phyloP scores from a whole-genome alignment of 1,140 invertebrate genomes.

The Drosophila dunni region DNA sequence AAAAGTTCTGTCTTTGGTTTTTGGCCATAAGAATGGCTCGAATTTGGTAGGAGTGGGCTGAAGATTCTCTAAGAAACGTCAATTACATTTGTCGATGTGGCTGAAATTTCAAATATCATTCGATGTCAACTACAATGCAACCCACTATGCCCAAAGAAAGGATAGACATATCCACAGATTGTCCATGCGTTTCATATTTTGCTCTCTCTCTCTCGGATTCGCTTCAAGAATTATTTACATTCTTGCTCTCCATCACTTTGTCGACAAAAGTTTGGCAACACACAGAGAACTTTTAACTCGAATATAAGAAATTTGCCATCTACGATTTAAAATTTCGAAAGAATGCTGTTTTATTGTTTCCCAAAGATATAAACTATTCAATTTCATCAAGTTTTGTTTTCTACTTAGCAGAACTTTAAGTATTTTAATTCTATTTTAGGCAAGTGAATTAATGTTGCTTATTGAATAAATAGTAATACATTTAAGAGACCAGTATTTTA shows the following conservation, averaged over 20 bases:
- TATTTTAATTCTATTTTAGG: too few species aligned
- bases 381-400: too few species aligned
- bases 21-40: slow-evolving; percentile 3
- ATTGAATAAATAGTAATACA: too few species aligned
- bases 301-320: too few species aligned
- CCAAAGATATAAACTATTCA: too few species aligned
- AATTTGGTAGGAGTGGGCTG: neutral
- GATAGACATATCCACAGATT: slow-evolving; percentile 13
- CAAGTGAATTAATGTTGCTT: too few species aligned
- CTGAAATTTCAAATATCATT: slow-evolving; percentile 49
- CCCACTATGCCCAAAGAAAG: neutral
- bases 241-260: slow-evolving; percentile 4
- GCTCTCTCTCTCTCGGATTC: neutral
- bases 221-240: slow-evolving; percentile 13
- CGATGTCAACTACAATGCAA: slow-evolving; percentile 11
- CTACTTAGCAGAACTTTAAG: too few species aligned
- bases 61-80: slow-evolving; percentile 45
- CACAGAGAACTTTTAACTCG: too few species aligned
- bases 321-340: too few species aligned
- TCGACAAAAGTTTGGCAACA: neutral
- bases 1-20: slow-evolving; percentile 42
- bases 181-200: slow-evolving; percentile 9
- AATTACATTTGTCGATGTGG: slow-evolving; percentile 53
- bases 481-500: too few species aligned
- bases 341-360: too few species aligned